phyloP scores from a whole-genome alignment of 92 coral and sea anemone species.

The Micromussa lordhowensis region DNA sequence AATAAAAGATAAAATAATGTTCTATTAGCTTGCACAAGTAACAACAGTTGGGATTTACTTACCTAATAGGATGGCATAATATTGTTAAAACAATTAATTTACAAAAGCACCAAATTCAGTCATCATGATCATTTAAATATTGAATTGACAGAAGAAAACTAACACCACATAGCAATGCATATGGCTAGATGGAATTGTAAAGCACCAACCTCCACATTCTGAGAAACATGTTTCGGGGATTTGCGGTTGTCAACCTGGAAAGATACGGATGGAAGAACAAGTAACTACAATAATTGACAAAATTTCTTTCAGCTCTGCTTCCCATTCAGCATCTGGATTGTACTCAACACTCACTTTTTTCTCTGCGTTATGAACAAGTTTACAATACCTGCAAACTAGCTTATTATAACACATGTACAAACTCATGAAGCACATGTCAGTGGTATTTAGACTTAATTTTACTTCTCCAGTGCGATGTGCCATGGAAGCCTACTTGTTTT shows the following conservation, averaged over 20 bases:
- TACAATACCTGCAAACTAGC: too few relatives aligned
- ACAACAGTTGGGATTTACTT: neutral
- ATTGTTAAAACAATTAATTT: too few relatives aligned
- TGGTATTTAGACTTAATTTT: neutral
- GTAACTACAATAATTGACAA: neutral
- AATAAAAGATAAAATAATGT: neutral
- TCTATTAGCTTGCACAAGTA: neutral
- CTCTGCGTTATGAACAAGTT: neutral
- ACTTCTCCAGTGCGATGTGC: too few relatives aligned
- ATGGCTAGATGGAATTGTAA: neutral
- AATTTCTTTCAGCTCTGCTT: neutral
- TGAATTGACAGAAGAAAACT: neutral
- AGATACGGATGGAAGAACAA: neutral
- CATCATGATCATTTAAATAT: too few relatives aligned
- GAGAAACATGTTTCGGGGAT: neutral
- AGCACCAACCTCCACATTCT: conserved; percentile 25
- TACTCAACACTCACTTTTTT: neutral
- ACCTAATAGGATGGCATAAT: too few relatives aligned
- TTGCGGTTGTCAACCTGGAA: conserved; percentile 15
- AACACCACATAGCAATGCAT: neutral
- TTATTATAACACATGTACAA: too few relatives aligned
- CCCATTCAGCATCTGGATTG: neutral
- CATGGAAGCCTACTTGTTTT: too few relatives aligned
- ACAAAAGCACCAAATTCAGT: too few relatives aligned
- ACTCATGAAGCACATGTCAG: too few relatives aligned